Percentiles rank a stretch among this genome's conserved stretches.
phyloP scores from a whole-genome alignment of 2,797 vertebrate genomes.

The Harpagifer antarcticus region DNA sequence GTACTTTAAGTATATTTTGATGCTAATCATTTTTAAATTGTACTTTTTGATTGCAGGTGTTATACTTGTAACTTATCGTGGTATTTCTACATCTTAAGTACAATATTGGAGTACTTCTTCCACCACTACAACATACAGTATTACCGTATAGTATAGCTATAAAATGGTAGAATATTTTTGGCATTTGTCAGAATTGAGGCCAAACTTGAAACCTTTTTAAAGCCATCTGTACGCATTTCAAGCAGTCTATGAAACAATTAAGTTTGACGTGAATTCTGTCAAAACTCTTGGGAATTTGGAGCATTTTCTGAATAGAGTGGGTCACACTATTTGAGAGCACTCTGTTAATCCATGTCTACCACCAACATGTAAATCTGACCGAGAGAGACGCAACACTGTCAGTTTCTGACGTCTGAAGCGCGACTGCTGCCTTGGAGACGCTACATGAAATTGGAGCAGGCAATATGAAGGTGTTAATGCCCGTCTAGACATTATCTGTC shows the following conservation, averaged over 20 bases:
- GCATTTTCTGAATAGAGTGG: neutral
- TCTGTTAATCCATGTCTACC: slow-evolving; percentile 4
- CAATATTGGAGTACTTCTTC: no score
- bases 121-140: neutral
- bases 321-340: neutral
- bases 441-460: slow-evolving; percentile 31
- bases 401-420: slow-evolving; percentile 11
- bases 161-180: neutral
- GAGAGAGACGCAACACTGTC: slow-evolving; percentile 5
- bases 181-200: neutral
- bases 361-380: neutral
- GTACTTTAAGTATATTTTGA: no score
- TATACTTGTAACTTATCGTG: no score
- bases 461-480: slow-evolving; percentile 28
- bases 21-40: no score
- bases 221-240: neutral
- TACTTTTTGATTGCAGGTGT: no score
- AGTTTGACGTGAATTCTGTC: neutral
- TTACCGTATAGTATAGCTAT: neutral
- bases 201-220: neutral
- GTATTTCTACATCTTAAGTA: no score
- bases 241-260: neutral
- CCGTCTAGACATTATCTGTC: slow-evolving; percentile 21
- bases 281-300: neutral
- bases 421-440: slow-evolving; percentile 18